Evolutionary conservation across 1,140 invertebrate species (phyloP), one percentile per base, ranked within the genome.

Genomic region (Piezodorus guildinii): DNA sequence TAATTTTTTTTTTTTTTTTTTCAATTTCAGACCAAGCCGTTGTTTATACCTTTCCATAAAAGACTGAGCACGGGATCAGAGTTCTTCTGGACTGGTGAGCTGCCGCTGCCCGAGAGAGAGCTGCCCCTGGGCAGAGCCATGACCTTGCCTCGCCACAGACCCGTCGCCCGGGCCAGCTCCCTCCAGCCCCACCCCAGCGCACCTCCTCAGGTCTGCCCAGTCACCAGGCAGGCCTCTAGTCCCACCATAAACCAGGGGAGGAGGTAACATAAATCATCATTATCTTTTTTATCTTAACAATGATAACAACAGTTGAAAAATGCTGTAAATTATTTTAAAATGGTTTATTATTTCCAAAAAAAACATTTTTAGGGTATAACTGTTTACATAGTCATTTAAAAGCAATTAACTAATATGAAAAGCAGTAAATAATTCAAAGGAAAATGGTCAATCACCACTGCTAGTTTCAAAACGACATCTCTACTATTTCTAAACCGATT

Each of bases 81-180:
- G 0, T 74, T 79, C 21, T 81, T 83, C 68, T 75, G 84, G 46
- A 79, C 80, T 19, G 81, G 83, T 65, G 82, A 83, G 68, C 74
- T 83, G 25, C 78, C 79, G 14, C 70, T 84, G 16, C 79, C 82
- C 3, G 76, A 76, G 44, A 72, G 68, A 12, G 70, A 69, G 8
- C 19, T 62, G 9, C 64, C 60, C 0, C 46, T 65, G 1, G 16
- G 27, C n/a, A 67, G 34, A 30, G 63, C 54, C 58, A 65, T 52
- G 23, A 67, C 60, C 30, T 62, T 75, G 68, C 72, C 67, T 70
- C 73, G 69, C 73, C 69, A 72, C 58, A 66, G 67, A 44, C 56
- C 69, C 9, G 68, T 71, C 17, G 65, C 69, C 19, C 62, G 71
- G 56, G 70, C 73, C 19, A 69, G 67, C 3, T 73, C 73, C 14